A percentile compares a stretch with the other conserved stretches of the same genome.
These are phyloP conservation scores for Cygnus olor DNA, from an alignment of 2,797 vertebrate genomes.

Conservation along the genomic window DNA sequence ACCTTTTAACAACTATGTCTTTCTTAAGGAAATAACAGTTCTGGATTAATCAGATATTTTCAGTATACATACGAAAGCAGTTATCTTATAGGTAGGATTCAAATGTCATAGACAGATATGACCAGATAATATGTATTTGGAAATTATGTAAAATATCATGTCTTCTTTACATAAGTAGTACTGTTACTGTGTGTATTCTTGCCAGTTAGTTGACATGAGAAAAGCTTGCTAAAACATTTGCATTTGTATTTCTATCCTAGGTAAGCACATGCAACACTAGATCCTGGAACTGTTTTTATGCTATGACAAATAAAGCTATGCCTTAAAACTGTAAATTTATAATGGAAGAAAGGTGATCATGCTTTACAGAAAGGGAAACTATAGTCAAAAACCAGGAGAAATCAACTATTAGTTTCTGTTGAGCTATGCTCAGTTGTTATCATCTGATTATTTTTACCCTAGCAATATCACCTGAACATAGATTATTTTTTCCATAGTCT, in stretches of 20 bases:
- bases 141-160: background rate
- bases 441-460: background rate
- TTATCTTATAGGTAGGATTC: background rate
- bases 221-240: background rate
- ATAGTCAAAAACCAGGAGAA: background rate
- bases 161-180: background rate
- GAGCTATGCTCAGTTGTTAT: background rate
- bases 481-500: background rate
- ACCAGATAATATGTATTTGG: background rate
- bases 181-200: background rate
- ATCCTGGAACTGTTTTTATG: background rate
- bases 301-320: background rate
- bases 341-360: background rate
- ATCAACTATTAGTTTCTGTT: background rate
- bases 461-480: conserved; percentile 25
- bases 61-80: background rate
- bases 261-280: background rate
- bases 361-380: background rate
- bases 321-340: background rate
- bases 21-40: background rate
- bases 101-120: background rate
- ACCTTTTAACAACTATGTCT: background rate
- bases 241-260: background rate
- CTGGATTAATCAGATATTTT: background rate
- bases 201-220: background rate